Conservation (phyloP, 2,797 vertebrate species). For the Helarctos malayanus region DNA sequence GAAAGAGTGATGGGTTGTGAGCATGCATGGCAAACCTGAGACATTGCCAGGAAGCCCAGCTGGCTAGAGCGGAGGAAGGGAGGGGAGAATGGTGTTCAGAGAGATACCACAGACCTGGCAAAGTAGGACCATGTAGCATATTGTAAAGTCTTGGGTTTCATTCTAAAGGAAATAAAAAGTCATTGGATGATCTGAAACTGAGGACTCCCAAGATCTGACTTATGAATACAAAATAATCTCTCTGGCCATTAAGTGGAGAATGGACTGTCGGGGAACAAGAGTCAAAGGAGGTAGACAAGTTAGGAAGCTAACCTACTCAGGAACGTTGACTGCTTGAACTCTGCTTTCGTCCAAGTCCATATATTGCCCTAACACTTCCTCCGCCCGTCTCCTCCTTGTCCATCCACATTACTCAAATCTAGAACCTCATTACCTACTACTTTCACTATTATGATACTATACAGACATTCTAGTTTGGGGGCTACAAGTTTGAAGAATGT, state of each 20-base stretch:
- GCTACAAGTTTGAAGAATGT: background rate
- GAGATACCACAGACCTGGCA: background rate
- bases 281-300: background rate
- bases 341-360: background rate
- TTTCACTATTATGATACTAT: background rate
- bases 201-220: background rate
- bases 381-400: background rate
- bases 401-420: background rate
- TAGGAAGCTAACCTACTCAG: background rate
- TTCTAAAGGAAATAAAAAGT: background rate
- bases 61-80: background rate
- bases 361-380: background rate
- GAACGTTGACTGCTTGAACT: background rate
- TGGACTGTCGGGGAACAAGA: background rate
- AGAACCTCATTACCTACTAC: background rate
- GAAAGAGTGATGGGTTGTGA: background rate
- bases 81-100: background rate
- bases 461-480: background rate
- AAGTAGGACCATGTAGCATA: background rate
- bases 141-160: background rate
- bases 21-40: background rate
- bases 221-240: background rate
- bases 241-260: background rate
- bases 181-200: background rate
- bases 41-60: background rate